Evolutionary conservation across 2,113 vertebrate species (phyloP).

Genomic region (Parotia lawesii): DNA sequence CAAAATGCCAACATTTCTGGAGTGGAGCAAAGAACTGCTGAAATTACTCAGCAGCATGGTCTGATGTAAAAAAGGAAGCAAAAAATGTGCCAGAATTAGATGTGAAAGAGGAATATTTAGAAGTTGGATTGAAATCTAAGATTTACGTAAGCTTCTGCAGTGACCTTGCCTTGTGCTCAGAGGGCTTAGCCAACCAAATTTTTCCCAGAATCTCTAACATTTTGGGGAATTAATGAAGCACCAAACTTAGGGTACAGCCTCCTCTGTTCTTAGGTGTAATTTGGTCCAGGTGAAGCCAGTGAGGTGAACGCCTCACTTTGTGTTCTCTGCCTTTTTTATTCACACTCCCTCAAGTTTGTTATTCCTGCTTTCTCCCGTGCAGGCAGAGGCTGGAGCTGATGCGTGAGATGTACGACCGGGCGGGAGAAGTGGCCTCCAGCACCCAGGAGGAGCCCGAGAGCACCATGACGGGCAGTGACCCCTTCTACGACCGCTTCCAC

Average conservation of each 20-base stretch:
- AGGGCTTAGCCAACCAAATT: neutral
- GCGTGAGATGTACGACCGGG: conserved; percentile 97
- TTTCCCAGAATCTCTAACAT: neutral
- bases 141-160: neutral
- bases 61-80: neutral
- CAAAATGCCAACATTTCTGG: neutral
- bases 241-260: too few species aligned
- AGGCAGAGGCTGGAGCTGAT: conserved; percentile 95
- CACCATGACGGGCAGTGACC: conserved; percentile 88
- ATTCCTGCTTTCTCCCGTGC: neutral
- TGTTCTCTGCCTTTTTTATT: neutral
- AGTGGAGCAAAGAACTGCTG: neutral
- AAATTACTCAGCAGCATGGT: neutral
- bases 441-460: conserved; percentile 83
- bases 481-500: conserved; percentile 97
- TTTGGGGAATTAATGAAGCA: neutral
- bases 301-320: fast-evolving
- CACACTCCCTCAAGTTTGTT: neutral
- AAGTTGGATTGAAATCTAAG: neutral
- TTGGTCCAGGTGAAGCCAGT: fast-evolving
- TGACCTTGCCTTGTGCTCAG: neutral
- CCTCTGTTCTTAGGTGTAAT: neutral
- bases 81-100: neutral
- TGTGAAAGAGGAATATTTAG: neutral
- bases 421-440: conserved; percentile 88